Evolutionary conservation across 2,797 vertebrate genomes (phyloP).

Genomic region (Mustela erminea): DNA sequence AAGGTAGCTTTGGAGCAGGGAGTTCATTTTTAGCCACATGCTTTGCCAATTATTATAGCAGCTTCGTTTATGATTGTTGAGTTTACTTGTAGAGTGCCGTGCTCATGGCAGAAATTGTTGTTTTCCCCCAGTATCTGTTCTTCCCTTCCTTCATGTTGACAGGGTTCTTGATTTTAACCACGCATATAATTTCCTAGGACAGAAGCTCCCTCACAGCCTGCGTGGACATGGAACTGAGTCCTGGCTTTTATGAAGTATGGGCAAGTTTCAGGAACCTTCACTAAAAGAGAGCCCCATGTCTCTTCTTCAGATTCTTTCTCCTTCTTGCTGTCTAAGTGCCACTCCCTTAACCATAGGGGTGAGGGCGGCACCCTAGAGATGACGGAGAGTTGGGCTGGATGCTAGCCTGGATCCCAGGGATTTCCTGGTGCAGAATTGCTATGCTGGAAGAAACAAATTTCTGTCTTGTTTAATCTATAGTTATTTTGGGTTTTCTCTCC

Average conservation of each 20-base stretch:
- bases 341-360: not conserved
- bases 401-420: not conserved
- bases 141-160: not conserved
- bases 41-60: not conserved
- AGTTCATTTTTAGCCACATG: not conserved
- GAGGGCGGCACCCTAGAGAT: not conserved
- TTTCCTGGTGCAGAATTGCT: not conserved
- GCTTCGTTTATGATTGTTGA: not conserved
- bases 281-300: not conserved
- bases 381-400: not conserved
- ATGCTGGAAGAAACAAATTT: not conserved
- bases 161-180: not conserved
- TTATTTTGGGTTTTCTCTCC: slow-evolving; percentile 3
- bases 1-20: not conserved
- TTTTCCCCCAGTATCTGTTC: not conserved
- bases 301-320: not conserved
- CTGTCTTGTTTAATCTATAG: not conserved
- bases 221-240: not conserved
- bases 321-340: not conserved
- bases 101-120: not conserved
- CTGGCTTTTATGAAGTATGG: not conserved
- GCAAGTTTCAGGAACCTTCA: not conserved
- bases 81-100: not conserved
- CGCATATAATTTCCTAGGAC: not conserved
- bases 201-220: not conserved